Evolutionary conservation across 2,113 vertebrate genomes (phyloP), one percentile per base, ranked within the genome.

Genomic region (Numenius arquata): DNA sequence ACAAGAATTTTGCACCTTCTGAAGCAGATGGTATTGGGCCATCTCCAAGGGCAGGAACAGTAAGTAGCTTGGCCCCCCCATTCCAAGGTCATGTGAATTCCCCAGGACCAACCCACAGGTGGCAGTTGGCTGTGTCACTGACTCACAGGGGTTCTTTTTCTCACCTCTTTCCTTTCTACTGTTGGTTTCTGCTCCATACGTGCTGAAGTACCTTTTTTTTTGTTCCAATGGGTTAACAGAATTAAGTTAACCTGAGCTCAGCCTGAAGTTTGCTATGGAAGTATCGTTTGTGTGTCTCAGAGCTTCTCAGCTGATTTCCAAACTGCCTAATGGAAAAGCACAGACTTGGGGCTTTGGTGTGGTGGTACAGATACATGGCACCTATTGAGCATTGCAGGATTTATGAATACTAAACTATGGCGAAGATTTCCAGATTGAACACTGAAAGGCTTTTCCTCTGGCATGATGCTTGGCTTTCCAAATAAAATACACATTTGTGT

Each of bases 371-470:
- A 62, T 50, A 27, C 10, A 74, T 50, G 2, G 1, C 23, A 71
- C 1, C 13, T 72, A 10, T 16, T 65, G 70, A 85, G 22, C 68
- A 48, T 72, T 0, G 0, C 34, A 56, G 30, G 45, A 45, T 85
- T 78, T 77, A 53, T 29, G 22, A 78, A n/a, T 50, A 40, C 11
- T 74, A 38, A 65, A 38, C 6, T 47, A 2, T 23, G 20, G 14
- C 38, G 9, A 72, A 75, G 22, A 47, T 67, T 85, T 85, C 65
- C 36, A 43, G 17, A 43, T 68, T 30, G 27, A 27, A 23, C 1
- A 1, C 9, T 66, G 47, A 73, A 76, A 30, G 20, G 50, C 50
- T 73, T 95, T 95, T 77, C 12, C 47, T 77, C 1, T 1, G 71
- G 18, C 6, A 8, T 26, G 19, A 56, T 56, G 59, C 3, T 17